A percentile compares a stretch with the other conserved stretches of the same genome.
Conservation (phyloP, 2,797 vertebrate genomes). For the Cuniculus paca region DNA sequence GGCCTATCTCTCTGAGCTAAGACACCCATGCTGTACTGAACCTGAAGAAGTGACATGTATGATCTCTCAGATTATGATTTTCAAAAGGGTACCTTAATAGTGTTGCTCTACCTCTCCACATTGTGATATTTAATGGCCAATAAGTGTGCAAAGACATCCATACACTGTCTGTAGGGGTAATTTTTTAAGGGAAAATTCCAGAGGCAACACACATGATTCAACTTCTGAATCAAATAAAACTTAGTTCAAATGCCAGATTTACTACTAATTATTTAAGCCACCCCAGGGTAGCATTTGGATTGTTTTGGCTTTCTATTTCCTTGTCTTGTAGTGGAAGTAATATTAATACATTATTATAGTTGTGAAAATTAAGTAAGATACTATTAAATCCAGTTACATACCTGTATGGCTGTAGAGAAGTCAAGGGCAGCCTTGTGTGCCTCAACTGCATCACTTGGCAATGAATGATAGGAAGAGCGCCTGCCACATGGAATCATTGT, state of each 20-base stretch:
- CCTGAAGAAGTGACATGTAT: not conserved
- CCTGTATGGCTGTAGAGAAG: not conserved
- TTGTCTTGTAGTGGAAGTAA: conserved; percentile 11
- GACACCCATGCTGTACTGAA: not conserved
- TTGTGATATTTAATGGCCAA: not conserved
- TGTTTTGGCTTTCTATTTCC: not conserved
- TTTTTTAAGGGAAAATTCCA: not conserved
- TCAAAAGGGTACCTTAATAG: not conserved
- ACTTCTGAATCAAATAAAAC: not conserved
- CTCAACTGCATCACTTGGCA: not conserved
- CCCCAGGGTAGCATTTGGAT: not conserved
- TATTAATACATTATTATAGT: not conserved
- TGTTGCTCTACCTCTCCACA: not conserved
- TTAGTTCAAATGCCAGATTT: not conserved
- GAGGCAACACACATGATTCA: not conserved
- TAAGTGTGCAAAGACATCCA: not conserved
- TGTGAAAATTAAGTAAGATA: not conserved
- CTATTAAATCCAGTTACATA: not conserved
- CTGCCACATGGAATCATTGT: not conserved
- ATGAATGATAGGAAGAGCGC: not conserved
- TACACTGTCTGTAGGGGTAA: not conserved
- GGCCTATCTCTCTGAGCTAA: not conserved
- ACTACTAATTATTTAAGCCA: not conserved
- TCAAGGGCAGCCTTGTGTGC: not conserved
- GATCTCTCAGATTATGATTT: not conserved